Conservation (phyloP, 2,113 vertebrate genomes). For the Dermatemys mawii region DNA sequence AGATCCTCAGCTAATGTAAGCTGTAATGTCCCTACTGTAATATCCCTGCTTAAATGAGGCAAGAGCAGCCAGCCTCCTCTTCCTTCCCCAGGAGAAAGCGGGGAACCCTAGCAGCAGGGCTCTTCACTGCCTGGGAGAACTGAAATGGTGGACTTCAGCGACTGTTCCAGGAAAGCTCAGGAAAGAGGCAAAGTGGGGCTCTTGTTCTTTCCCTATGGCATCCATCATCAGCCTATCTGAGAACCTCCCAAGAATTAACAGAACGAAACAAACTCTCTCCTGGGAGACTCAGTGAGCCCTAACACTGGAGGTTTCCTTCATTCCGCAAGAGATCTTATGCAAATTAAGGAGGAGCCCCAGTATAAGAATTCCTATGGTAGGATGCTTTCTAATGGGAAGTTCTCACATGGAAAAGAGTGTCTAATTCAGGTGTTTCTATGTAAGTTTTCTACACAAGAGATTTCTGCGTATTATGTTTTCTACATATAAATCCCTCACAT, state of each 20-base stretch:
- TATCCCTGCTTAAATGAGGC: neutral
- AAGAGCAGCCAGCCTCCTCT: neutral
- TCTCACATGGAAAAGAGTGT: neutral
- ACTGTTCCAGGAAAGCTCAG: neutral
- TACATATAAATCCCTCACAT: neutral
- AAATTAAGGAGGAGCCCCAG: neutral
- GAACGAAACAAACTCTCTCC: neutral
- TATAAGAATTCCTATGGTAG: rapidly evolving
- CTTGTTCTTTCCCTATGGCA: neutral
- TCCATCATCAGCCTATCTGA: neutral
- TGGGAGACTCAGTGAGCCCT: neutral
- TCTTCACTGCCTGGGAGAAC: neutral
- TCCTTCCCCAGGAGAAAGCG: neutral
- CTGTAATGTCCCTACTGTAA: neutral
- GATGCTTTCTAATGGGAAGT: neutral
- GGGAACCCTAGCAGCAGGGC: neutral
- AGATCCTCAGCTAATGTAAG: neutral
- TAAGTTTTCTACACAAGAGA: neutral
- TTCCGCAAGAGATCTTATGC: neutral
- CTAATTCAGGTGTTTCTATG: neutral
- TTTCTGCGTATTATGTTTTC: neutral
- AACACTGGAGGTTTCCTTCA: neutral
- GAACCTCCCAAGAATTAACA: neutral
- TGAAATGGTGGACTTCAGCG: neutral
- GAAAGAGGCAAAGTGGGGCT: neutral